Conservation (phyloP, 2,888 invertebrate genomes). For the Diplazon laetatorius region DNA sequence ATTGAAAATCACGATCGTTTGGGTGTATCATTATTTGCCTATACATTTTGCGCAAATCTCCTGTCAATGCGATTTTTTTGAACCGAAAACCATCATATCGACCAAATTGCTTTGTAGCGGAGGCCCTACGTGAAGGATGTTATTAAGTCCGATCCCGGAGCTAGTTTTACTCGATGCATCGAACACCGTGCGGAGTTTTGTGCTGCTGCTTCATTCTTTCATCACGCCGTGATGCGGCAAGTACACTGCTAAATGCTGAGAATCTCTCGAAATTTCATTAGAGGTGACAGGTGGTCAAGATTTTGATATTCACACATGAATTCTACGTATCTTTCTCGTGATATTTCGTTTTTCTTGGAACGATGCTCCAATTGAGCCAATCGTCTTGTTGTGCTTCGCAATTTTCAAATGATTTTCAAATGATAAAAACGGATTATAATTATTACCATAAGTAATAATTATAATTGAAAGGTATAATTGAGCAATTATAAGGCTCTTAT, state of each 20-base stretch:
- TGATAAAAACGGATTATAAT: too few relatives aligned
- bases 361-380: slow-evolving; percentile 65
- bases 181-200: slow-evolving; percentile 28
- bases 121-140: slow-evolving; percentile 70
- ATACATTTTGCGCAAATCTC: slow-evolving; percentile 75
- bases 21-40: slow-evolving; percentile 69
- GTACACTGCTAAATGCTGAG: slow-evolving; percentile 25
- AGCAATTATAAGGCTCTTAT: too few relatives aligned
- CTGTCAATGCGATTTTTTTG: slow-evolving; percentile 67
- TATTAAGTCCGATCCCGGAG: slow-evolving; percentile 70
- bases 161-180: slow-evolving; percentile 41
- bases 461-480: too few relatives aligned
- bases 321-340: slow-evolving; percentile 56
- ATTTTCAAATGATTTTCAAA: too few relatives aligned
- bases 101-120: slow-evolving; percentile 70
- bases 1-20: slow-evolving; percentile 66
- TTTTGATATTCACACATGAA: slow-evolving; percentile 68
- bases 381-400: too few relatives aligned
- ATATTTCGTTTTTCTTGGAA: slow-evolving; percentile 41
- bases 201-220: slow-evolving; percentile 22
- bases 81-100: slow-evolving; percentile 71
- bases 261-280: neutral
- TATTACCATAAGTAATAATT: too few relatives aligned
- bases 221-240: slow-evolving; percentile 37
- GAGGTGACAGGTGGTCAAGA: slow-evolving; percentile 65